A percentile compares a stretch with the other conserved stretches of the same genome.
Evolutionary conservation across 64 coral and sea anemone genomes (phyloP).

Genomic region (Dendrophyllia cribrosa): DNA sequence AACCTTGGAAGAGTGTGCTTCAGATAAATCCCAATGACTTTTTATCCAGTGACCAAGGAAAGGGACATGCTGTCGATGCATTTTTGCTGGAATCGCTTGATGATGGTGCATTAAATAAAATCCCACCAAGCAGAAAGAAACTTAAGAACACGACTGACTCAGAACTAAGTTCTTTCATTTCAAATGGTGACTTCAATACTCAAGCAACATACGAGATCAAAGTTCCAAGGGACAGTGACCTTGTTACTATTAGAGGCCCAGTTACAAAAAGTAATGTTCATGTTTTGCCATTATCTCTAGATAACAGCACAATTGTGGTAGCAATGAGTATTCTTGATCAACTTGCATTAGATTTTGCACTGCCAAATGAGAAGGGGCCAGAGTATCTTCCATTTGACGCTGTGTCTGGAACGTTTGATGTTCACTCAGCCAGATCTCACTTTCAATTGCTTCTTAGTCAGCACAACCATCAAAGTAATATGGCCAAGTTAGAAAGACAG

Average conservation of each 20-base stretch:
- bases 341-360: neutral
- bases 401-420: slow-evolving; percentile 13
- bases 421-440: neutral
- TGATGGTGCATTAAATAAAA: neutral
- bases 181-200: neutral
- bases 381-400: slow-evolving; percentile 47
- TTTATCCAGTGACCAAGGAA: neutral
- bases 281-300: slow-evolving; percentile 26
- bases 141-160: slow-evolving; percentile 19
- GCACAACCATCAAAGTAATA: slow-evolving; percentile 26
- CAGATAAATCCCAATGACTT: slow-evolving; percentile 1
- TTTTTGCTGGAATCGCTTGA: neutral
- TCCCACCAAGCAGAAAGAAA: neutral
- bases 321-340: slow-evolving; percentile 42
- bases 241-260: neutral
- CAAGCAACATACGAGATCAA: neutral
- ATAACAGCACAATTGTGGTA: slow-evolving; percentile 41
- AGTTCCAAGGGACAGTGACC: neutral
- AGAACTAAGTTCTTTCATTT: neutral
- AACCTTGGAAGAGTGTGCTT: neutral
- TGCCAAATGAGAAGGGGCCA: neutral
- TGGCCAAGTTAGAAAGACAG: slow-evolving; percentile 4
- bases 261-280: slow-evolving; percentile 4
- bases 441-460: slow-evolving; percentile 35
- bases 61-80: neutral